Evolutionary conservation across 2,797 vertebrate species (phyloP).

Genomic region (Chloroceryle amazona): DNA sequence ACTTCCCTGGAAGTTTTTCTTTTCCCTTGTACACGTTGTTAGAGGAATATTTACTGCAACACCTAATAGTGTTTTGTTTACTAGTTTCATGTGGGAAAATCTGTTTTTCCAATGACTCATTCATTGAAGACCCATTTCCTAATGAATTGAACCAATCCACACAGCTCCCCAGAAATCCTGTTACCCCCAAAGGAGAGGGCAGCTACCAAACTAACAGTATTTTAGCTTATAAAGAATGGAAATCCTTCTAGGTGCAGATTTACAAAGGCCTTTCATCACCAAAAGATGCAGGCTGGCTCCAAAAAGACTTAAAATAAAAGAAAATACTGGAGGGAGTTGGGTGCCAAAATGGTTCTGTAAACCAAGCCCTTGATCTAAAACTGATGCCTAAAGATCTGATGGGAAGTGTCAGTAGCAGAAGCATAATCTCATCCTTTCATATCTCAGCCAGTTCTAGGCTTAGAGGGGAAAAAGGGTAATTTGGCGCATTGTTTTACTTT

Average conservation of each 20-base stretch:
- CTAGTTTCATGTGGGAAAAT: conserved; percentile 67
- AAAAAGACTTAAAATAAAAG: background rate
- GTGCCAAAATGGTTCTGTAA: conserved; percentile 58
- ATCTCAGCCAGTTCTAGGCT: conserved; percentile 42
- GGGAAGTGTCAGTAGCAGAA: conserved; percentile 55
- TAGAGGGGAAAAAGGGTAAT: background rate
- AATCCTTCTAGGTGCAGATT: background rate
- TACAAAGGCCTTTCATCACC: background rate
- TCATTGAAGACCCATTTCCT: conserved; percentile 70
- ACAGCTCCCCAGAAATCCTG: background rate
- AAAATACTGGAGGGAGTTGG: background rate
- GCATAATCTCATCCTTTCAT: conserved; percentile 60
- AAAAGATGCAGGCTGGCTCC: background rate
- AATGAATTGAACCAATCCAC: background rate
- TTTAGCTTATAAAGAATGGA: background rate
- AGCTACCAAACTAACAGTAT: background rate
- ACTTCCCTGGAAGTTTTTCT: conserved; percentile 75
- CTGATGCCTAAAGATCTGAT: conserved; percentile 61
- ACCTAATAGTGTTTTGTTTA: conserved; percentile 64
- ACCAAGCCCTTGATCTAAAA: conserved; percentile 65
- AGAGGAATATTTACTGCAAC: conserved; percentile 63
- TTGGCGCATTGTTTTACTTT: conserved; percentile 23
- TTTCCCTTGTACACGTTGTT: conserved; percentile 7
- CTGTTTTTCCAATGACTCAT: conserved; percentile 45
- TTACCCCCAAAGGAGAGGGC: background rate